Conservation (phyloP, 2,888 invertebrate genomes). For the Lasioglossum oenotherae region DNA sequence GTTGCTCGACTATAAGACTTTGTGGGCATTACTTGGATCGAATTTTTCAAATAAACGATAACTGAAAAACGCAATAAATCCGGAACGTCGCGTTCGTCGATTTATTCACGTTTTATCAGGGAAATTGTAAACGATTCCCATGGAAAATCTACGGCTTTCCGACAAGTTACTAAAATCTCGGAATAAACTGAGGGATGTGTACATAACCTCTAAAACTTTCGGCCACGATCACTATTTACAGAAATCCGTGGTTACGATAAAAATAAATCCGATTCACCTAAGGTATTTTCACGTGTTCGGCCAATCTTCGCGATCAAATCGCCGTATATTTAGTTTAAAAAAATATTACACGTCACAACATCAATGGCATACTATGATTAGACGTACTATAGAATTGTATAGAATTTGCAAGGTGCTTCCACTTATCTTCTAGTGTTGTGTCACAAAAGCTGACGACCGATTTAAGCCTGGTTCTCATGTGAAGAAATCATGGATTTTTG, state of each 20-base stretch:
- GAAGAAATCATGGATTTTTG: background rate
- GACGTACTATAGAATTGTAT: constrained; percentile 56
- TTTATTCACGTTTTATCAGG: background rate
- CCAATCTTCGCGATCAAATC: constrained; percentile 60
- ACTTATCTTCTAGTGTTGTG: constrained; percentile 18
- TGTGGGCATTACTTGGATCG: background rate
- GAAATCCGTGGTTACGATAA: background rate
- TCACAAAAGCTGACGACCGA: background rate
- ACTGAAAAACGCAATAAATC: constrained; percentile 17
- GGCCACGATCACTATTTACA: background rate
- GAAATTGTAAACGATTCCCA: background rate
- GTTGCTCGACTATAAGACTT: constrained; percentile 41
- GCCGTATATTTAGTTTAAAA: constrained; percentile 71
- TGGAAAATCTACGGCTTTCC: constrained; percentile 10
- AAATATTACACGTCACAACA: constrained; percentile 66
- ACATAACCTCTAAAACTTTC: constrained; percentile 62
- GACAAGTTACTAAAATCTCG: constrained; percentile 13
- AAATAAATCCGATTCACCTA: constrained; percentile 65
- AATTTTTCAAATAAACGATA: constrained; percentile 14
- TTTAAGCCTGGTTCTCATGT: background rate
- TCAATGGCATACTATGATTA: constrained; percentile 72
- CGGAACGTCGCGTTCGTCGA: background rate
- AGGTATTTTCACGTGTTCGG: constrained; percentile 58
- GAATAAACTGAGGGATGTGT: constrained; percentile 34
- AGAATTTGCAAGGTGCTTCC: constrained; percentile 40